Percentiles rank a stretch among this genome's conserved stretches.
These are phyloP conservation scores for Microdon myrmicae DNA, from an alignment of 2,888 invertebrate genomes.

Conservation along the genomic window DNA sequence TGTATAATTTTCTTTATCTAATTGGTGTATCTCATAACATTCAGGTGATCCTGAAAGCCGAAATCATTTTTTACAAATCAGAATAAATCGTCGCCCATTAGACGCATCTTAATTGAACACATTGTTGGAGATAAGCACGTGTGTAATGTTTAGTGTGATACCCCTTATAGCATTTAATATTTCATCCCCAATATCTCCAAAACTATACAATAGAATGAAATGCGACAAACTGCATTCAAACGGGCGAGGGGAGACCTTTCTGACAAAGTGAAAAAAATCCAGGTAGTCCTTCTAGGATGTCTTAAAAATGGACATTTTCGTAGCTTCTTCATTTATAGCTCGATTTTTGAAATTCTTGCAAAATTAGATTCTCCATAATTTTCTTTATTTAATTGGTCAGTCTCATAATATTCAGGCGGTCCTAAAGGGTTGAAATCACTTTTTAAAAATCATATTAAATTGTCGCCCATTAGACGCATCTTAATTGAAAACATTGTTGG, in stretches of 20 bases:
- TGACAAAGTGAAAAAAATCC: neutral
- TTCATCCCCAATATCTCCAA: conserved; percentile 1
- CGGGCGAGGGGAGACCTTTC: conserved; percentile 7
- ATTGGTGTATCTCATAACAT: conserved; percentile 13
- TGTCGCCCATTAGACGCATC: conserved; percentile 14
- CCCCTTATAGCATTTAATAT: conserved; percentile 1
- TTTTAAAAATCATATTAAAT: conserved; percentile 63
- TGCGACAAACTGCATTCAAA: conserved; percentile 7
- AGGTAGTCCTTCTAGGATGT: conserved; percentile 5
- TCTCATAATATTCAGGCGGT: conserved; percentile 11
- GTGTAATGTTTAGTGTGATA: too few relatives aligned
- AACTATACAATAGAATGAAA: neutral
- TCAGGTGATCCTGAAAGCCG: conserved; percentile 19
- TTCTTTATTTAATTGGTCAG: conserved; percentile 1
- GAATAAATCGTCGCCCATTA: conserved; percentile 57
- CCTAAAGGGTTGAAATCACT: conserved; percentile 56
- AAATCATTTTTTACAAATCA: conserved; percentile 61
- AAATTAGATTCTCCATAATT: conserved; percentile 28
- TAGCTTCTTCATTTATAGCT: neutral
- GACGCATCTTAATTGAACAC: conserved; percentile 6
- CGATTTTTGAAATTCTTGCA: conserved; percentile 23
- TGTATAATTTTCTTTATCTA: conserved; percentile 12
- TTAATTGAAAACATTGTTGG: conserved; percentile 5
- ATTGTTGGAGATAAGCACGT: conserved; percentile 27
- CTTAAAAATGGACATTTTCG: conserved; percentile 12